These are phyloP conservation scores for Rhopalosiphum nymphaeae DNA, from an alignment of 2,888 invertebrate species.

Conservation along the genomic window DNA sequence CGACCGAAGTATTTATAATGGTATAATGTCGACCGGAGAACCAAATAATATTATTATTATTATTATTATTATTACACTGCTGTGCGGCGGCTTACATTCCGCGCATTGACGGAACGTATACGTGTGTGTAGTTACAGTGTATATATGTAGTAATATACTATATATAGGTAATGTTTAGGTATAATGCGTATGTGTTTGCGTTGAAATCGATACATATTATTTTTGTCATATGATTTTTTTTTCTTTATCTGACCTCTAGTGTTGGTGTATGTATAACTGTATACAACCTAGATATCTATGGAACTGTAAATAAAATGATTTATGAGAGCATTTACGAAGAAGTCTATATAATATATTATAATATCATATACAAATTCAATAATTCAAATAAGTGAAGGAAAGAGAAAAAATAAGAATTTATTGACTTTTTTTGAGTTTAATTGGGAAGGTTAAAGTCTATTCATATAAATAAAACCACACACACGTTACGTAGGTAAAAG, in stretches of 20 bases:
- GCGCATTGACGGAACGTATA: background rate
- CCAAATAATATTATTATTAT: background rate
- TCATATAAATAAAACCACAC: background rate
- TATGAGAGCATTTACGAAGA: background rate
- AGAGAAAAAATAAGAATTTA: slow-evolving; percentile 2
- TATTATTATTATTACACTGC: background rate
- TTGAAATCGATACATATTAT: slow-evolving; percentile 21
- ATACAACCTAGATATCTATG: background rate
- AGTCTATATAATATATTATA: background rate
- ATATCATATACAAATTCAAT: background rate
- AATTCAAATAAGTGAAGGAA: background rate
- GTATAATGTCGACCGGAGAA: slow-evolving; percentile 6
- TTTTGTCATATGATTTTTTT: background rate
- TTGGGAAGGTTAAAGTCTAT: background rate
- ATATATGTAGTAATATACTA: too few relatives aligned
- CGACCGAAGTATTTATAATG: background rate
- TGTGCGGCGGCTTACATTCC: background rate
- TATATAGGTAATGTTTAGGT: background rate
- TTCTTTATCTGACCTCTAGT: background rate
- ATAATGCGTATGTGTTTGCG: background rate
- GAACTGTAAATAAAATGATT: background rate
- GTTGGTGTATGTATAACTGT: background rate
- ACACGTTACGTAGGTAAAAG: background rate
- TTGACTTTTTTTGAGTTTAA: background rate
- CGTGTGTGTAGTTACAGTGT: background rate